phyloP scores from a whole-genome alignment of 2,888 invertebrate genomes.

The Drosophila neutralis region DNA sequence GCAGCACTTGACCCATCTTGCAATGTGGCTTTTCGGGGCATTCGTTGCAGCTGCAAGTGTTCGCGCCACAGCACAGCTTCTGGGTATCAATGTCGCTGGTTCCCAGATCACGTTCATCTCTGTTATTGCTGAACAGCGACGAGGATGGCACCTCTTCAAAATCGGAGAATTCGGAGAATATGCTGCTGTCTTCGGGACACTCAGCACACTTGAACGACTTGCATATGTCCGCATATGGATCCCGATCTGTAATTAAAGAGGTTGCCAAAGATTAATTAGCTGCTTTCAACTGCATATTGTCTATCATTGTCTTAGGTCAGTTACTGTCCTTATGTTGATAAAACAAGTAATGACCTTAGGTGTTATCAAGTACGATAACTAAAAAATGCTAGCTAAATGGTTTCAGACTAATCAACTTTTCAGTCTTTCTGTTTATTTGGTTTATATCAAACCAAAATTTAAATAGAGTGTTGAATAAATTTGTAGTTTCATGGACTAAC shows the following conservation, averaged over 20 bases:
- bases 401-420: background rate
- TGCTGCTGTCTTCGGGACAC: slow-evolving; percentile 44
- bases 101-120: slow-evolving; percentile 23
- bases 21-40: slow-evolving; percentile 67
- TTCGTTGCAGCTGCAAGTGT: slow-evolving; percentile 71
- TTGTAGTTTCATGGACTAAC: background rate
- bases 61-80: slow-evolving; percentile 67
- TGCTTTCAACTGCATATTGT: background rate
- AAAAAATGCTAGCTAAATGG: background rate
- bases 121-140: background rate
- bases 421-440: background rate
- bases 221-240: slow-evolving; percentile 27
- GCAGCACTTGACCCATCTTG: slow-evolving; percentile 52
- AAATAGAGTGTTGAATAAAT: background rate
- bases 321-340: slow-evolving; percentile 21
- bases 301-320: slow-evolving; percentile 21
- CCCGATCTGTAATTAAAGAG: slow-evolving; percentile 43
- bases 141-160: slow-evolving; percentile 4
- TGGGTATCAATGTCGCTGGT: slow-evolving; percentile 14
- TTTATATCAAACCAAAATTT: background rate
- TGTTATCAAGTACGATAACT: slow-evolving; percentile 11
- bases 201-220: slow-evolving; percentile 17
- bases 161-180: background rate
- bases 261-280: background rate
- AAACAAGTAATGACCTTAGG: background rate